Conservation (phyloP, 2,888 invertebrate species). For the Watsonalla binaria region DNA sequence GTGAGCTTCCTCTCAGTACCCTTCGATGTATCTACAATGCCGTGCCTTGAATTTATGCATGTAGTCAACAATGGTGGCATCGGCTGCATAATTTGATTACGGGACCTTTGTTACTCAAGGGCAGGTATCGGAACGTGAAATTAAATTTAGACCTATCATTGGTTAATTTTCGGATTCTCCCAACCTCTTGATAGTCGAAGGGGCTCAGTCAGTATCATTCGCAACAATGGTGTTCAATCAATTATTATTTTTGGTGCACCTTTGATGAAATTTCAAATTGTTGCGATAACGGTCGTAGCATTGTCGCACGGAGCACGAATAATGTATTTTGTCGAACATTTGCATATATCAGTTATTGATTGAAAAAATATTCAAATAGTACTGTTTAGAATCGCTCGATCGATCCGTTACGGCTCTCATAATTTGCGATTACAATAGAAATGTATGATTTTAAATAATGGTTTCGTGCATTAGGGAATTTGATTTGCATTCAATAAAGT, state of each 20-base stretch:
- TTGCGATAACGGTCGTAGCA: constrained; percentile 71
- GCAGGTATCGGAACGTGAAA: constrained; percentile 77
- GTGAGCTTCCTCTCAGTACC: constrained; percentile 57
- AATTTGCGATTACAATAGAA: constrained; percentile 45
- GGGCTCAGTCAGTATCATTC: constrained; percentile 59
- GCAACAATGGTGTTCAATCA: constrained; percentile 69
- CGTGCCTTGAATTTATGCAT: constrained; percentile 73
- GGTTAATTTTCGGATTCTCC: constrained; percentile 76
- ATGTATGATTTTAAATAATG: constrained; percentile 55
- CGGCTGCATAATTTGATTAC: constrained; percentile 78
- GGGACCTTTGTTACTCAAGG: constrained; percentile 62
- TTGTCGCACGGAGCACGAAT: constrained; percentile 58
- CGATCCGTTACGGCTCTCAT: constrained; percentile 71
- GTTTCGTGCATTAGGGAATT: constrained; percentile 33
- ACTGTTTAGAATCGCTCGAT: constrained; percentile 62
- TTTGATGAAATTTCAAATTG: constrained; percentile 74
- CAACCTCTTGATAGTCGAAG: constrained; percentile 57
- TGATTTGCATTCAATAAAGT: constrained; percentile 38
- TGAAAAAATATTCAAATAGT: constrained; percentile 75
- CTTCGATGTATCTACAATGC: constrained; percentile 65
- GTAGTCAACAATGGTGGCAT: constrained; percentile 66
- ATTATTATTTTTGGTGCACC: constrained; percentile 74
- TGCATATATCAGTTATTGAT: constrained; percentile 78
- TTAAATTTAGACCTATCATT: constrained; percentile 76
- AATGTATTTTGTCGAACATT: constrained; percentile 57